Conservation (phyloP, 1,140 invertebrate species). For the Drosophila asahinai region DNA sequence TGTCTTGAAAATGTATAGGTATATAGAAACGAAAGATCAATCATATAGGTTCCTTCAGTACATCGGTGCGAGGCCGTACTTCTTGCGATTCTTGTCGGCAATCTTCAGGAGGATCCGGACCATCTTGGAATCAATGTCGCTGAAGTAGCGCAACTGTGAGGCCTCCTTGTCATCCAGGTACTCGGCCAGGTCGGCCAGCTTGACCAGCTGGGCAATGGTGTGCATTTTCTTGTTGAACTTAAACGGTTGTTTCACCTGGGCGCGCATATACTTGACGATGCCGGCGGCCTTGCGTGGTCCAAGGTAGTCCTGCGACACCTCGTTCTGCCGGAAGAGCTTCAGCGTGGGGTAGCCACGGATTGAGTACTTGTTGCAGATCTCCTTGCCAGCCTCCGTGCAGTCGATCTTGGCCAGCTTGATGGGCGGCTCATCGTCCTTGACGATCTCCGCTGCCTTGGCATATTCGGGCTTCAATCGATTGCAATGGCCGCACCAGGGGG, state of each 20-base stretch:
- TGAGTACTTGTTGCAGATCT: slow-evolving; percentile 94
- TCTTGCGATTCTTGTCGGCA: too few species aligned
- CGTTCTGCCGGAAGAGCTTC: slow-evolving; percentile 97
- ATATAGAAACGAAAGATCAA: neutral
- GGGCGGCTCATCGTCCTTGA: slow-evolving; percentile 95
- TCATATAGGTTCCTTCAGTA: neutral
- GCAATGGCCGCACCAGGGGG: slow-evolving; percentile 99
- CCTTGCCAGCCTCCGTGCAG: slow-evolving; percentile 97
- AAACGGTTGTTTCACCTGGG: slow-evolving; percentile 97
- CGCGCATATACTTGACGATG: slow-evolving; percentile 98
- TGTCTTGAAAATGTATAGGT: neutral
- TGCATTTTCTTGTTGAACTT: slow-evolving; percentile 92
- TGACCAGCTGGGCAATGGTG: slow-evolving; percentile 84
- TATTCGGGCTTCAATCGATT: slow-evolving; percentile 99
- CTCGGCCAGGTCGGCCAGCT: slow-evolving; percentile 88
- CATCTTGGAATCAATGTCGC: slow-evolving; percentile 91
- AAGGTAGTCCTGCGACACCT: slow-evolving; percentile 96
- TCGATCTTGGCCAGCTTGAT: slow-evolving; percentile 97
- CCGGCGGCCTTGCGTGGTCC: slow-evolving; percentile 97
- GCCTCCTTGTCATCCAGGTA: slow-evolving; percentile 92
- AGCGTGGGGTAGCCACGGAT: slow-evolving; percentile 98
- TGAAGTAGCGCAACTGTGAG: slow-evolving; percentile 94
- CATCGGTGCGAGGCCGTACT: too few species aligned
- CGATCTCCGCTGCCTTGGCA: slow-evolving; percentile 94
- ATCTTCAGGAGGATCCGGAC: slow-evolving; percentile 92